Percentiles rank a stretch among this genome's conserved stretches.
These are phyloP conservation scores for Charanyca ferruginea DNA, from an alignment of 2,888 invertebrate genomes.

Conservation along the genomic window DNA sequence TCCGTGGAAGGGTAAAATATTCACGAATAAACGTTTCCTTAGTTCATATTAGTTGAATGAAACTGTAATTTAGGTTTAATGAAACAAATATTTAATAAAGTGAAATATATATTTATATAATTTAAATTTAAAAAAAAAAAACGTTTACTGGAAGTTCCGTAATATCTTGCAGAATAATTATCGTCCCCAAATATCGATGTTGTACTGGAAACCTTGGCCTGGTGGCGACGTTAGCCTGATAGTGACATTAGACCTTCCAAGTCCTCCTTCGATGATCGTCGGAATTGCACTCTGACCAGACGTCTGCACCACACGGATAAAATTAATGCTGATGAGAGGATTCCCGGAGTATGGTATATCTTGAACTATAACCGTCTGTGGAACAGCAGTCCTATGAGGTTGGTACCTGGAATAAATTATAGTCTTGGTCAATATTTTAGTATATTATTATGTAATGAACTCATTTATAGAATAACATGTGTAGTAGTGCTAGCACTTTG, in stretches of 20 bases:
- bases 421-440: neutral
- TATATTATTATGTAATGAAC: too few species aligned
- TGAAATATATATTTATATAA: slow-evolving; percentile 50
- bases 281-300: neutral
- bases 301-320: neutral
- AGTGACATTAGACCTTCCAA: neutral
- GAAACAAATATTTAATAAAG: slow-evolving; percentile 65
- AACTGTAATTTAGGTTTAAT: slow-evolving; percentile 59
- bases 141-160: neutral
- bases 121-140: too few species aligned
- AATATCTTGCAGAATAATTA: neutral
- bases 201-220: neutral
- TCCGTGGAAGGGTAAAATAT: slow-evolving; percentile 57
- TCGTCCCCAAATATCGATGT: slow-evolving; percentile 3
- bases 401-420: neutral
- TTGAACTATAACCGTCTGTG: neutral
- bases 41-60: slow-evolving; percentile 59
- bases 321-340: neutral
- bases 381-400: neutral
- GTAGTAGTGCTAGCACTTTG: too few species aligned
- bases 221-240: neutral
- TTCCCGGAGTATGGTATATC: neutral
- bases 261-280: neutral
- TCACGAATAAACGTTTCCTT: slow-evolving; percentile 51
- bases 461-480: too few species aligned